These are phyloP conservation scores for Polypterus bichir DNA, from an alignment of 2,113 vertebrate genomes.

Conservation along the genomic window DNA sequence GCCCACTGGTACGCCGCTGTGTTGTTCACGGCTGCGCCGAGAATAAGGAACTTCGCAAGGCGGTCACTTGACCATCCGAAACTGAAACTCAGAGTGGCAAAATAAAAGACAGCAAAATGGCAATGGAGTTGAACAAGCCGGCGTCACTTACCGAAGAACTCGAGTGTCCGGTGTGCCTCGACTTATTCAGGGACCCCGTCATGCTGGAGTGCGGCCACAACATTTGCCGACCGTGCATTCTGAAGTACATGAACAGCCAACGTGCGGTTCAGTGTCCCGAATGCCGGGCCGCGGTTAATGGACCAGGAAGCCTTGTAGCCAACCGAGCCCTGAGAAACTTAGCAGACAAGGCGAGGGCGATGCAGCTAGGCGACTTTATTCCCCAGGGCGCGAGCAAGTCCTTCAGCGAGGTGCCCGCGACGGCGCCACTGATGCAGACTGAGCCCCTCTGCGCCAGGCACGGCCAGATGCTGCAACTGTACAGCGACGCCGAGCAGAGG, in stretches of 20 bases:
- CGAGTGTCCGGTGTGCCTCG: slow-evolving; percentile 33
- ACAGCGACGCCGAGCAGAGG: slow-evolving; percentile 34
- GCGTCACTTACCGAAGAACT: slow-evolving; percentile 22
- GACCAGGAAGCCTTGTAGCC: slow-evolving; percentile 7
- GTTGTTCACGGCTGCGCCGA: too few relatives aligned
- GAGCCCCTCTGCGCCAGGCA: slow-evolving; percentile 29
- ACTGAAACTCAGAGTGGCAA: too few relatives aligned
- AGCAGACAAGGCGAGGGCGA: neutral
- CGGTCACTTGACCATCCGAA: too few relatives aligned
- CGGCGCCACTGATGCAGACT: slow-evolving; percentile 2
- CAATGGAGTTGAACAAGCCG: too few relatives aligned
- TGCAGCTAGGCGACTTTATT: neutral
- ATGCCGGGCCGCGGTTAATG: slow-evolving; percentile 13
- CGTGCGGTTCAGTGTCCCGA: slow-evolving; percentile 23
- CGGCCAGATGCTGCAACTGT: slow-evolving; percentile 36
- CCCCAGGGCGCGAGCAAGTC: too few relatives aligned
- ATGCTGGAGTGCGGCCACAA: slow-evolving; percentile 36
- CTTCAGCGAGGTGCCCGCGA: too few relatives aligned
- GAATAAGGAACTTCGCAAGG: too few relatives aligned
- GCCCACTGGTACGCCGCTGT: too few relatives aligned
- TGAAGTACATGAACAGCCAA: neutral
- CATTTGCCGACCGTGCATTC: slow-evolving; percentile 35
- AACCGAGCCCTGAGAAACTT: slow-evolving; percentile 22
- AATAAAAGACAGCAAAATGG: too few relatives aligned
- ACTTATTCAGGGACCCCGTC: slow-evolving; percentile 35